These are phyloP conservation scores for Cephalopachus bancanus DNA, from an alignment of 2,797 vertebrate genomes.

Conservation along the genomic window DNA sequence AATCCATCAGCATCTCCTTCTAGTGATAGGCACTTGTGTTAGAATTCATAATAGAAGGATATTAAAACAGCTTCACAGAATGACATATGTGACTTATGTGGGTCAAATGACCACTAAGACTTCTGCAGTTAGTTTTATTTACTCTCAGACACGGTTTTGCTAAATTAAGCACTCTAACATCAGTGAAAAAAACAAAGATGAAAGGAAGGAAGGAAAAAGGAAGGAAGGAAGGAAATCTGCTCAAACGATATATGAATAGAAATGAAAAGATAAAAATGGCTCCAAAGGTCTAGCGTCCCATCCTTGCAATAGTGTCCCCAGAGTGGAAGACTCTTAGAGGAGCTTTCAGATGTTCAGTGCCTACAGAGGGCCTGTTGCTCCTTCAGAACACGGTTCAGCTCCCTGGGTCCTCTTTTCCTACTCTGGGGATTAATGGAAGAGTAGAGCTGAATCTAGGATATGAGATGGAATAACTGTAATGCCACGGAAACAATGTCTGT, in stretches of 20 bases:
- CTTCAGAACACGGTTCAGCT: background rate
- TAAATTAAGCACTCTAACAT: conserved; percentile 10
- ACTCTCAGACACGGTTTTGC: background rate
- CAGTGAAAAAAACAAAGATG: background rate
- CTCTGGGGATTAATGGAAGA: background rate
- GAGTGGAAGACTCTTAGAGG: background rate
- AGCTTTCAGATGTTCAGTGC: background rate
- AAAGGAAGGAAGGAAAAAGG: background rate
- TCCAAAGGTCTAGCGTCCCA: background rate
- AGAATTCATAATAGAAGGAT: background rate
- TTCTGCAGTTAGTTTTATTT: conserved; percentile 31
- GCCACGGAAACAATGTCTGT: background rate
- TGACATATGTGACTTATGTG: background rate
- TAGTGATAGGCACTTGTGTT: background rate
- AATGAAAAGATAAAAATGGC: background rate
- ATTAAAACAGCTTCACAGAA: background rate
- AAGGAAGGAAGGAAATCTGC: background rate
- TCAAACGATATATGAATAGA: background rate
- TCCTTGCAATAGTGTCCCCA: background rate
- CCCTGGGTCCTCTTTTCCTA: background rate
- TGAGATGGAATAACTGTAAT: background rate
- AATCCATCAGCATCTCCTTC: background rate
- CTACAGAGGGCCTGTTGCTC: background rate
- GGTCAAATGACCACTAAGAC: background rate
- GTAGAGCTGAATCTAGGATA: background rate